These are phyloP conservation scores for Bettongia penicillata DNA, from an alignment of 2,113 vertebrate genomes.

Conservation along the genomic window DNA sequence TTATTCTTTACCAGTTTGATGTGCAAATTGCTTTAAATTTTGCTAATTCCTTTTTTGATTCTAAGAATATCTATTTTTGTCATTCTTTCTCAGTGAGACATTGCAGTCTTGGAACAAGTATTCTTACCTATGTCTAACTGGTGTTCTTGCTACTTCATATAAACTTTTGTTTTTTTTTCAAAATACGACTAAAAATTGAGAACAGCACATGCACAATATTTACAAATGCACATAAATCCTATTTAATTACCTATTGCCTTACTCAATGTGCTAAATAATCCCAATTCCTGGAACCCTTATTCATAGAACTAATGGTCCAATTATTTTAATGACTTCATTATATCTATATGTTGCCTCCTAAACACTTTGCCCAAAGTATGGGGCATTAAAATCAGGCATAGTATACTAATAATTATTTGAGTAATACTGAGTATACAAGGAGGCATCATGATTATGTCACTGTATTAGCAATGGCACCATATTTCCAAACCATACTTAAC, in stretches of 20 bases:
- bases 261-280: background rate
- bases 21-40: background rate
- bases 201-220: background rate
- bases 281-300: conserved; percentile 3
- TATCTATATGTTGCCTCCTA: background rate
- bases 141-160: background rate
- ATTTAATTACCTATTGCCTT: conserved; percentile 5
- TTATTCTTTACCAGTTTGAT: background rate
- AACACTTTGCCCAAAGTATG: background rate
- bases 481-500: conserved; percentile 46
- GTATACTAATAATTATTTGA: background rate
- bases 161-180: background rate
- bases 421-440: background rate
- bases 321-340: conserved; percentile 29
- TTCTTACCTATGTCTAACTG: background rate
- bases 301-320: background rate
- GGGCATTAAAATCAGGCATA: background rate
- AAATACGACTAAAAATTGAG: conserved; percentile 4
- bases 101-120: background rate
- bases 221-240: background rate
- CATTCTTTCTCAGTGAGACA: background rate
- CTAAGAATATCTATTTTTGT: background rate
- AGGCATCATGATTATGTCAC: conserved; percentile 14
- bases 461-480: background rate
- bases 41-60: background rate